These are phyloP conservation scores for Mesocentrotus franciscanus DNA, from an alignment of 53 echinoderm and acorn worm genomes.

Conservation along the genomic window DNA sequence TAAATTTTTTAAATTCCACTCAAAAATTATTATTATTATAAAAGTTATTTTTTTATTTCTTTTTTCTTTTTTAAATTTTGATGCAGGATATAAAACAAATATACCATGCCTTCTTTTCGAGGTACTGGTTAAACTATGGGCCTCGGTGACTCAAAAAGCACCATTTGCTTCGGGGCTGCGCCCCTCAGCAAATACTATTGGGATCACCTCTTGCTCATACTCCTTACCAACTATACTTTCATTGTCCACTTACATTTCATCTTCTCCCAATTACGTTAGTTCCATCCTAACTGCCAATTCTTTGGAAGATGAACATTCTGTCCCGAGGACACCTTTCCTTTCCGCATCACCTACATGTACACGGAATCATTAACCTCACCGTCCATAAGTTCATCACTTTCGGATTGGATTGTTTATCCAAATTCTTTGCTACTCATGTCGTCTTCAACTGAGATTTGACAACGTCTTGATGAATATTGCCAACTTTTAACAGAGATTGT, in stretches of 20 bases:
- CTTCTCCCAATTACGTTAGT: background rate
- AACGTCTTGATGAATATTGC: background rate
- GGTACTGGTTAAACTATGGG: too few species aligned
- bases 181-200: too few species aligned
- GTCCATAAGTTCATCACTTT: background rate
- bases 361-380: background rate
- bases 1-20: too few species aligned
- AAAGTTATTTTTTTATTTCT: too few species aligned
- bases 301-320: slow-evolving; percentile 22
- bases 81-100: too few species aligned
- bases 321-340: background rate
- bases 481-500: background rate
- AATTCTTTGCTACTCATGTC: background rate
- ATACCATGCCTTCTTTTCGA: too few species aligned
- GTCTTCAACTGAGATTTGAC: background rate
- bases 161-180: too few species aligned
- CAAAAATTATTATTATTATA: too few species aligned
- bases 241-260: slow-evolving; percentile 2
- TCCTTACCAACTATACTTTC: background rate
- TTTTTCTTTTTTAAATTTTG: too few species aligned
- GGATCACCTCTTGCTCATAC: slow-evolving; percentile 55
- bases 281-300: background rate
- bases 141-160: too few species aligned
- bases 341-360: background rate
- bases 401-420: background rate